Base-by-base conservation (phyloP, 2,888 invertebrate species). In the Deilephila elpenor region DNA sequence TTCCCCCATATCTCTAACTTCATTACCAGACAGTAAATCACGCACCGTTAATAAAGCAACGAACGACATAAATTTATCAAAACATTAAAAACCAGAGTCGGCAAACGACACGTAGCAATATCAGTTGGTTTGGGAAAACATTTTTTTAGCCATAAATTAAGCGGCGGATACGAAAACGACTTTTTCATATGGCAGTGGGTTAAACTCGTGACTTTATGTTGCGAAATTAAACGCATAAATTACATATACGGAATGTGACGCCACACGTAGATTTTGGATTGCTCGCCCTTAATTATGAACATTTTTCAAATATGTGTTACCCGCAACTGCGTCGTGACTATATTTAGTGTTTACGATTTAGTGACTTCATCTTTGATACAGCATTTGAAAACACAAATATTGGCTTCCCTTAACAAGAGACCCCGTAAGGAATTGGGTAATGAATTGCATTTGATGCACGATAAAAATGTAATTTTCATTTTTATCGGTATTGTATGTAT, bases 141-240 rank as follows among this genome's bases (percentile, higher is more conserved):
- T 90, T 91, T 92, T 44, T 92, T 92, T 89, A 86, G 87, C 86
- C 86, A 92, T 93, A 94, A 93, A 93, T 93, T 93, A 90, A 90
- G 79, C 78, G 84, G 78, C 78, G 85, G 83, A 85, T 85, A 88
- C 86, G 84, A 84, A 87, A 89, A 90, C 89, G 93, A 90, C 87
- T 93, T 92, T 93, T 93, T 91, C 88, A 92, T 90, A 86, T 85
- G 89, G 84, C 88, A 90, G 85, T 89, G 84, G 88, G 90, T 89
- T 89, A 87, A 88, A 89, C 84, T 87, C 83, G 82, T 84, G 86
- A 88, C 90, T 90, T 90, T 89, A 89, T 88, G 89, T 89, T 85
- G 89, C 89, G 87, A 93, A 93, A 94, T 94, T 92, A 92, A 93
- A 93, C 88, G 76, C 93, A 93, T 94, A 94, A 94, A 93, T 94